phyloP scores from a whole-genome alignment of 2,888 invertebrate genomes.

The Minunthozetes semirufus region DNA sequence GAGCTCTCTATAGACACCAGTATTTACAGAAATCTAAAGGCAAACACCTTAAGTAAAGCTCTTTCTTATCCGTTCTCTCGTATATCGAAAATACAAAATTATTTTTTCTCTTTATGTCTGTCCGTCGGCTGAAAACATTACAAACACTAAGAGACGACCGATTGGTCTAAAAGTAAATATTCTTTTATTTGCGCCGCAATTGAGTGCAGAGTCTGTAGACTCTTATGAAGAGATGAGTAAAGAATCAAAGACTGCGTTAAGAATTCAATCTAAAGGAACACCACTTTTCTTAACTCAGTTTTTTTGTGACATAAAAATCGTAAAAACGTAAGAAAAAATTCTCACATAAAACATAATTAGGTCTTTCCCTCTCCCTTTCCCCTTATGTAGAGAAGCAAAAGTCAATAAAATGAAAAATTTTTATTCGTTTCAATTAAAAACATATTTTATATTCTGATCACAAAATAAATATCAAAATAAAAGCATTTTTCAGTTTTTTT shows the following conservation, averaged over 20 bases:
- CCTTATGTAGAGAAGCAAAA: too few species aligned
- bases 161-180: slow-evolving; percentile 15
- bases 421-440: too few species aligned
- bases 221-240: not conserved
- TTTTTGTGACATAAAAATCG: too few species aligned
- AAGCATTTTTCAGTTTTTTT: too few species aligned
- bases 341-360: too few species aligned
- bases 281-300: not conserved
- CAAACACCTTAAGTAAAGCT: slow-evolving; percentile 11
- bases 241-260: not conserved
- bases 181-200: slow-evolving; percentile 12
- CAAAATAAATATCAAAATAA: not conserved
- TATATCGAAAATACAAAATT: slow-evolving; percentile 2
- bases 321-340: too few species aligned
- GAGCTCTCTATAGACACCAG: not conserved
- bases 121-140: not conserved
- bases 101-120: not conserved
- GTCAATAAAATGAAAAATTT: too few species aligned
- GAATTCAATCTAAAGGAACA: not conserved
- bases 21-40: slow-evolving; percentile 18
- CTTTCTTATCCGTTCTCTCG: slow-evolving; percentile 7
- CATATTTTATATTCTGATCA: not conserved
- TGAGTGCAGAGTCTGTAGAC: not conserved
- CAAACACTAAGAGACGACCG: not conserved
- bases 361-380: too few species aligned